phyloP scores from a whole-genome alignment of 2,888 invertebrate genomes.

The Drosophila atripex region DNA sequence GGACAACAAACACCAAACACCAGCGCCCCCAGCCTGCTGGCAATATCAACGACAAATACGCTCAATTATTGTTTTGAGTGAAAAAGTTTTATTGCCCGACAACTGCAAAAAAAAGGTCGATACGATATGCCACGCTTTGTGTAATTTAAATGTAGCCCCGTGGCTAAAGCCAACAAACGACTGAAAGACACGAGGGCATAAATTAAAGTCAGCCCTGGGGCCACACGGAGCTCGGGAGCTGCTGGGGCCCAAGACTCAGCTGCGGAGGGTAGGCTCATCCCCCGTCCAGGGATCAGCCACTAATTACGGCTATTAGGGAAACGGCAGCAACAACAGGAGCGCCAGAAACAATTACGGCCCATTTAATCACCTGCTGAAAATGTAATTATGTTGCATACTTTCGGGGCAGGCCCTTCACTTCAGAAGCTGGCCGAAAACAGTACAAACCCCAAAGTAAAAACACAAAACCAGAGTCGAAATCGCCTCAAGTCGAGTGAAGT shows the following conservation, averaged over 20 bases:
- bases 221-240: neutral
- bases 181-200: conserved; percentile 69
- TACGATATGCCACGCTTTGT: conserved; percentile 20
- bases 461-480: conserved; percentile 16
- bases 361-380: conserved; percentile 83
- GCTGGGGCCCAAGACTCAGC: neutral
- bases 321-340: conserved; percentile 48
- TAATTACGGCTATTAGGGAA: conserved; percentile 75
- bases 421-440: conserved; percentile 33
- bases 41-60: conserved; percentile 63
- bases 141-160: conserved; percentile 73
- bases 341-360: conserved; percentile 81
- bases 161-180: conserved; percentile 55
- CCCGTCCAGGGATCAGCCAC: conserved; percentile 52
- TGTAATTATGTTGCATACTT: conserved; percentile 81
- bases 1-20: conserved; percentile 16
- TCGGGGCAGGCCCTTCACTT: conserved; percentile 31
- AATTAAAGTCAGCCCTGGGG: conserved; percentile 50
- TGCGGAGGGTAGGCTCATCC: conserved; percentile 2
- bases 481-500: conserved; percentile 14
- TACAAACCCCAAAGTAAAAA: neutral
- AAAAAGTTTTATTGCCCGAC: conserved; percentile 73
- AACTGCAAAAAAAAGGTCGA: conserved; percentile 43
- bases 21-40: neutral
- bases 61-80: conserved; percentile 78